Percentiles rank a stretch among this genome's conserved stretches.
Conservation (phyloP, 2,113 vertebrate species). For the Varanus komodoensis region DNA sequence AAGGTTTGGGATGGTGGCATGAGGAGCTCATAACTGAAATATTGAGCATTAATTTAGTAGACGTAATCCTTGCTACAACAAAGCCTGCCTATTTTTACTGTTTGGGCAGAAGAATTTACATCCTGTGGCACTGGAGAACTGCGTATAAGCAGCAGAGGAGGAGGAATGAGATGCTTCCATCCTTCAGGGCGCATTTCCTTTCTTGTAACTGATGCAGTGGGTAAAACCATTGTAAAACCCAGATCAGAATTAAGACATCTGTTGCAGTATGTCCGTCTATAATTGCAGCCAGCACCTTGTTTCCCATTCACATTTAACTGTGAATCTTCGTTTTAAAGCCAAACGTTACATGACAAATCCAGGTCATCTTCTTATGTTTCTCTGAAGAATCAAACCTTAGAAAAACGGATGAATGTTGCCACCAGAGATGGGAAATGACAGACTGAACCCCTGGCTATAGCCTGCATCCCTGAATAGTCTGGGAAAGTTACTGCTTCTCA, state of each 20-base stretch:
- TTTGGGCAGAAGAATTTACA: slow-evolving; percentile 13
- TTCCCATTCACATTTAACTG: slow-evolving; percentile 25
- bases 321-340: slow-evolving; percentile 1
- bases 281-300: neutral
- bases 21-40: slow-evolving; percentile 36
- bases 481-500: neutral
- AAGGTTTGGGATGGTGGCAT: neutral
- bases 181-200: slow-evolving; percentile 32
- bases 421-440: neutral
- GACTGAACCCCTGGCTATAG: neutral
- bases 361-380: neutral
- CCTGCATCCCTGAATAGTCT: neutral
- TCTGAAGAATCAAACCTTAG: neutral
- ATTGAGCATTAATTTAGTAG: slow-evolving; percentile 10
- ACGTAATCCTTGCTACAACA: slow-evolving; percentile 37
- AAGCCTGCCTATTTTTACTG: slow-evolving; percentile 49
- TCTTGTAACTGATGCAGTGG: slow-evolving; percentile 45
- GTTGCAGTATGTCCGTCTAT: neutral
- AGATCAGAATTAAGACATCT: slow-evolving; percentile 48
- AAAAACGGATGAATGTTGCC: neutral
- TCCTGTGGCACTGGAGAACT: neutral
- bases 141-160: slow-evolving; percentile 11
- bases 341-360: too few species aligned
- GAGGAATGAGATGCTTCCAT: slow-evolving; percentile 44
- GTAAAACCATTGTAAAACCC: slow-evolving; percentile 32